Evolutionary conservation across 1,140 invertebrate genomes (phyloP), one percentile per base, ranked within the genome.

Genomic region (Leucophenga varia): DNA sequence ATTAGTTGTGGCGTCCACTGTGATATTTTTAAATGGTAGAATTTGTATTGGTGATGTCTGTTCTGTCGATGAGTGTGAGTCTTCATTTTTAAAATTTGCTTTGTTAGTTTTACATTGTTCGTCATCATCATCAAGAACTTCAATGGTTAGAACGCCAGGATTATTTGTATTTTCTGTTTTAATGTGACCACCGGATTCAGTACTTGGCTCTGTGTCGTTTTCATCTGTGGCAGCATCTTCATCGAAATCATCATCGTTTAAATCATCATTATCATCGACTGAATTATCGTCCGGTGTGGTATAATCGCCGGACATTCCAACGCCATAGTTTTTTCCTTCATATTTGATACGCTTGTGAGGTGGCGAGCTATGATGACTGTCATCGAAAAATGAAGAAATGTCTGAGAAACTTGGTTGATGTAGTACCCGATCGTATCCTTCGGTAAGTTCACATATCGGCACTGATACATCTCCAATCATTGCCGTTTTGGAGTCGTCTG

Each of bases 371-470:
- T 56, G 59, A 1, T 55, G 50, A 4, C 61, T 36, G 21, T 67
- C 64, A 43, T 67, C 63, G 13, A 67, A 67, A 20, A 67, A 67
- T 6, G 63, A 67, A 7, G 59, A 63, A 1, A 67, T 67, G 47
- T 67, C 63, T 20, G 63, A 67, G n/a, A 67, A 67, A 22, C 64
- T 67, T 1, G 63, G 63, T 40, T 63, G 63, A 28, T 65, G 63
- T 25, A 67, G 16, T 39, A 67, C 63, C 28, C 64, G 61, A n/a
- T 67, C 63, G 20, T 67, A 67, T 41, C 63, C 67, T 18, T 67
- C 63, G 38, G 59, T 67, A 1, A 67, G 42, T 34, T 67, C 63
- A 41, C 63, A 67, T 13, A 67, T 67, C 10, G 63, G 63, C 21
- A 63, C 63, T 8, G 63, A 67, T n/a, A 59, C 52, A 14, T 31